Evolutionary conservation across 2,888 invertebrate species (phyloP), one percentile per base, ranked within the genome.

Genomic region (Idaea straminata): DNA sequence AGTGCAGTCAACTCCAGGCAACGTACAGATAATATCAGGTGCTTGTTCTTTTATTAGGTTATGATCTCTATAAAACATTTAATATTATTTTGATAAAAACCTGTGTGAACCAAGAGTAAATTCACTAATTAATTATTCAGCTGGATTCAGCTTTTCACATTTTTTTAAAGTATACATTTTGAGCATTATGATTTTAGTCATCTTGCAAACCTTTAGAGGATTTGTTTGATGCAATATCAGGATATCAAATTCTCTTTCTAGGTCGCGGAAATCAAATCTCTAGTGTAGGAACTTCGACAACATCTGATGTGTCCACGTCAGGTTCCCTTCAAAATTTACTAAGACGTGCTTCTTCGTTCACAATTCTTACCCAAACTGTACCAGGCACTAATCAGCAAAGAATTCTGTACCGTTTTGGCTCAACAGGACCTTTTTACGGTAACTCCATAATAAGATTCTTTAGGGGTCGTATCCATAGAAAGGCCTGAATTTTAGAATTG

Each of bases 191-290:
- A 4, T 36, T 5, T 36, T 47, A 13, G 10, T 47, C 10, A 47
- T 47, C 25, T 47, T 13, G 13, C 2, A 7, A 47, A 47, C 10
- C 13, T 47, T 47, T 47, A 36, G 5, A 36, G 10, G 13, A 7
- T 47, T 10, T 10, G 47, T 47, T 47, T 47, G 10, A 47, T 47
- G 13, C 10, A 7, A 47, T 10, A 47, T 47, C 13, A 47, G 47
- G 47, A 13, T 25, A 25, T 25, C 25, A 10, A 47, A 47, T 47
- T 47, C 47, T 47, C 7, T 47, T 58, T 58, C 16, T 58, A 58
- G 58, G 58, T 58, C 16, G 15, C 16, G 58, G 58, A 58, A 58
- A 58, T 15, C 58, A 58, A 47, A 58, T 58, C 58, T 58, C 58
- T 16, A 7, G 58, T 15, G 58, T 5, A 16, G 13, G 6, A 58